phyloP scores from a whole-genome alignment of 2,888 invertebrate genomes.

The Plagodis dolabraria region DNA sequence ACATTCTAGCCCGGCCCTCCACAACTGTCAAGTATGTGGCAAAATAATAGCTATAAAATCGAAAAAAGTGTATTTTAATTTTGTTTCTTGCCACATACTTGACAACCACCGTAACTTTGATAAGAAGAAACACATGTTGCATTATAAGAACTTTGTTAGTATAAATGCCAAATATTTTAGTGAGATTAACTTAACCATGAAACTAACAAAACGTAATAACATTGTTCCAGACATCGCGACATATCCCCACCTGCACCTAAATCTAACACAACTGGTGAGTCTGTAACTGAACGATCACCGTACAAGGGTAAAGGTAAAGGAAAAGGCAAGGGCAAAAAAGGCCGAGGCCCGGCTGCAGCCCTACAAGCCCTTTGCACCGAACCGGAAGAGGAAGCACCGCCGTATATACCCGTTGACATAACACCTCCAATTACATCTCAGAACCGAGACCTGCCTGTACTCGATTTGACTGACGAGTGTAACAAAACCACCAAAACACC shows the following conservation, averaged over 20 bases:
- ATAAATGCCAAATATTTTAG: no score
- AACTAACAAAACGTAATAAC: no score
- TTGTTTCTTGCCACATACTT: no score
- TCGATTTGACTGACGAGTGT: neutral
- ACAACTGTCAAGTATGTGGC: no score
- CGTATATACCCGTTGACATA: no score
- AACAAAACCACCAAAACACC: neutral
- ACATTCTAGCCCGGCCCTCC: no score
- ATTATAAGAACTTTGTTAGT: no score
- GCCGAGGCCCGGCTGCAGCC: neutral
- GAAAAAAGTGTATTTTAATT: no score
- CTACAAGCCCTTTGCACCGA: neutral
- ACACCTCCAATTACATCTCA: neutral
- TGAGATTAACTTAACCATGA: no score
- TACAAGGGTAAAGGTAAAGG: constrained; percentile 3
- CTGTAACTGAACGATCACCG: neutral
- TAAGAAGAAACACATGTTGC: no score
- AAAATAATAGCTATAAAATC: no score
- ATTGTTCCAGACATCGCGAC: neutral
- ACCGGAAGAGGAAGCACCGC: neutral
- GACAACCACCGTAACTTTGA: no score
- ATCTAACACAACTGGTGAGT: neutral
- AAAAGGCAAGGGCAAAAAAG: constrained; percentile 3
- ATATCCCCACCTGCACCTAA: neutral
- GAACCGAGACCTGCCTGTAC: neutral